Conservation (phyloP, 2,113 vertebrate genomes). For the Syngnathus scovelli region DNA sequence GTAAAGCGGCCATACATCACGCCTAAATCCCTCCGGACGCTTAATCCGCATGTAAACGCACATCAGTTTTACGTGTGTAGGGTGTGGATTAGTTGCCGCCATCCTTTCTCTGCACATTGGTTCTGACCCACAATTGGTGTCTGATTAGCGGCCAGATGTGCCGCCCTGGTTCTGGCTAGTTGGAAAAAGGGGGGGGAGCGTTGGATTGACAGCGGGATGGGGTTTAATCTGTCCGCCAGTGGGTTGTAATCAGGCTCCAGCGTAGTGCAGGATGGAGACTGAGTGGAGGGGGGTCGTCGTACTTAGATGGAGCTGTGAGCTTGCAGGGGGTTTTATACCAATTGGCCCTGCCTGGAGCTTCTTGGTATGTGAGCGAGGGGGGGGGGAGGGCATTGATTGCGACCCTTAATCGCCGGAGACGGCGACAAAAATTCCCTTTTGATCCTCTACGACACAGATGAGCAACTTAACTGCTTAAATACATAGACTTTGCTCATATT, state of each 20-base stretch:
- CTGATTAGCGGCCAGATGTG: conserved; percentile 67
- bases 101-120: conserved; percentile 37
- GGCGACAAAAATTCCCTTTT: conserved; percentile 23
- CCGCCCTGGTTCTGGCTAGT: conserved; percentile 45
- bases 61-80: conserved; percentile 4
- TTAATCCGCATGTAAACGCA: conserved; percentile 17
- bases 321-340: conserved; percentile 12
- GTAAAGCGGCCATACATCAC: conserved; percentile 11
- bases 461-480: too few relatives aligned
- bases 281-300: conserved; percentile 8
- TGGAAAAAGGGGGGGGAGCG: conserved; percentile 18
- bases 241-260: conserved; percentile 54
- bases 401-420: conserved; percentile 29
- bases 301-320: too few relatives aligned
- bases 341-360: conserved; percentile 19
- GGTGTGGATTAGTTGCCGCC: conserved; percentile 24
- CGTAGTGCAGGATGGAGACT: conserved; percentile 7
- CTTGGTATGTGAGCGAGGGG: conserved; percentile 4
- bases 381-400: conserved; percentile 39
- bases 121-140: conserved; percentile 51
- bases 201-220: conserved; percentile 13
- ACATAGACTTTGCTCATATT: too few relatives aligned
- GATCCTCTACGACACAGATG: background rate
- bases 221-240: conserved; percentile 52
- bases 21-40: conserved; percentile 25